Base-by-base conservation (phyloP, 2,797 vertebrate genomes). In the Melanotaenia pygmaea region DNA sequence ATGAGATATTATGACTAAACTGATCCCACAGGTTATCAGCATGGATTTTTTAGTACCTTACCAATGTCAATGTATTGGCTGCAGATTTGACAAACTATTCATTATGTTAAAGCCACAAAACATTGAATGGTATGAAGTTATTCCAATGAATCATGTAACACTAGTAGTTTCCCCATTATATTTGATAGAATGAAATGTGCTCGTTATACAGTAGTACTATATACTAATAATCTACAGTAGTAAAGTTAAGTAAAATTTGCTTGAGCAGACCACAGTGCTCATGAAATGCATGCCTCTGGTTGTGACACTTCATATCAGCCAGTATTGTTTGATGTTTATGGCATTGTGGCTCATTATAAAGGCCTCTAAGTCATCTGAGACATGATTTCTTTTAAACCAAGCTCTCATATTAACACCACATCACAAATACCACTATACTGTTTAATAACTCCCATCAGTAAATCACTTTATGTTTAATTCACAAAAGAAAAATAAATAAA, bases 221-320 rank as follows among this genome's bases (percentile, higher is more conserved):
- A 18, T 68, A 50, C 54, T 74, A 59, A 76, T 79, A 60, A 84
- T 83, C 54, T 67, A 4, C 37, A 80, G 61, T 59, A 45, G 4
- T 51, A 51, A 51, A 51, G 9, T 51, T 10, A 51, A 22, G 47
- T 11, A 22, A 12, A 51, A 67, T 26, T 78, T 75, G 69, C 64
- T 79, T 71, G 77, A 81, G 81, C 22, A 75, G 63, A 83, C 74
- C 81, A 72, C 76, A 77, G 30, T 47, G 54, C 20, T 63, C 40
- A 80, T 34, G 76, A 38, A 58, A 51, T 53, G 64, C 66, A 75
- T 77, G 70, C 73, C 54, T 80, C 57, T 66, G 40, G 59, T 67
- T 69, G 51, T 74, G 59, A 77, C 40, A 53, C 45, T 74, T 66
- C 62, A 67, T 74, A 76, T 76, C 64, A 57, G 20, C 20, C 1